Percentiles rank a stretch among this genome's conserved stretches.
These are phyloP conservation scores for Conus canariensis DNA, from an alignment of 2,888 invertebrate genomes.

Conservation along the genomic window DNA sequence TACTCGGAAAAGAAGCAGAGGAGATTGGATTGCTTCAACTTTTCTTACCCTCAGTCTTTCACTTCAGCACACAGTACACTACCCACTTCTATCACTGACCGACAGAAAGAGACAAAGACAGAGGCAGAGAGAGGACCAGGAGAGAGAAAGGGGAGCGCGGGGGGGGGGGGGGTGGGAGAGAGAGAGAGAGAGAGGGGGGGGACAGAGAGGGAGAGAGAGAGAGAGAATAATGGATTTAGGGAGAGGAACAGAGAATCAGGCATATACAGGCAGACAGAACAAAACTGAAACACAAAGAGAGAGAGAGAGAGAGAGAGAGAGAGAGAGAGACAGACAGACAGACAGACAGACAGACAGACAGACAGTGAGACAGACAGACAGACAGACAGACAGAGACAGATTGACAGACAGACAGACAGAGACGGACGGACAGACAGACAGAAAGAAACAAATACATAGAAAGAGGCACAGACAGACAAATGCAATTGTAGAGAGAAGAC, in stretches of 20 bases:
- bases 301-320: not conserved
- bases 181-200: no score
- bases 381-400: not conserved
- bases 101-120: no score
- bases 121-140: no score
- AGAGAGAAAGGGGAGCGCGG: no score
- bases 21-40: no score
- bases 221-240: not conserved
- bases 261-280: not conserved
- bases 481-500: not conserved
- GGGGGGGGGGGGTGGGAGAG: no score
- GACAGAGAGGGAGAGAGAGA: not conserved
- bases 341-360: not conserved
- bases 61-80: no score
- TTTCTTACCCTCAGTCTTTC: no score
- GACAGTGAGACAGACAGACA: not conserved
- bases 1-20: no score
- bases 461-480: not conserved
- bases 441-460: not conserved
- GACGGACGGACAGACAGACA: not conserved
- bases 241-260: not conserved
- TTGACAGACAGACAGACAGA: not conserved
- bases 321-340: not conserved
- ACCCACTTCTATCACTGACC: no score
- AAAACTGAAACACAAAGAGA: not conserved